These are phyloP conservation scores for Lophura nycthemera DNA, from an alignment of 2,113 vertebrate species.

Conservation along the genomic window DNA sequence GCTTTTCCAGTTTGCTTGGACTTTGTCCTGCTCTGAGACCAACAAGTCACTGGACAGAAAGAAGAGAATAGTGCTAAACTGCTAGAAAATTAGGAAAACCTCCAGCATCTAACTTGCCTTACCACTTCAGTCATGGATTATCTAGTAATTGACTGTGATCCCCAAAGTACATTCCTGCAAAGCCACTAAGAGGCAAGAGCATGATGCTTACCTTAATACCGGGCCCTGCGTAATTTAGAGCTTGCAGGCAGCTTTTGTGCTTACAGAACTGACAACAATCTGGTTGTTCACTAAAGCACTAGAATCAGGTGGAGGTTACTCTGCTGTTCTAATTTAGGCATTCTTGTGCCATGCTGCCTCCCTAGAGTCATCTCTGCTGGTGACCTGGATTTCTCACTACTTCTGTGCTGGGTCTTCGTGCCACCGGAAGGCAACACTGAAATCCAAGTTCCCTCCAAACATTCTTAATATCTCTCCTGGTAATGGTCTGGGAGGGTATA, in stretches of 20 bases:
- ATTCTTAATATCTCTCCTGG: background rate
- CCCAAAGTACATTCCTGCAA: background rate
- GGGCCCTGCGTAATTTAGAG: background rate
- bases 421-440: background rate
- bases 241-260: background rate
- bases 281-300: background rate
- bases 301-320: background rate
- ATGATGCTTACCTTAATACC: background rate
- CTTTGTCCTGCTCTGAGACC: background rate
- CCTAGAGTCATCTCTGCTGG: background rate
- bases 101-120: background rate
- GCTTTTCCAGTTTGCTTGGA: background rate
- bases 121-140: background rate
- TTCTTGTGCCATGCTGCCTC: background rate
- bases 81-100: background rate
- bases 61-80: background rate
- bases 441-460: background rate
- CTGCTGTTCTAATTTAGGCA: background rate
- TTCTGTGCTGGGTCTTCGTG: background rate
- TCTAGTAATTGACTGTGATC: background rate
- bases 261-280: background rate
- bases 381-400: background rate
- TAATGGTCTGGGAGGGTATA: background rate
- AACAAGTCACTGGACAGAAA: background rate
- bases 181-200: background rate